phyloP scores from a whole-genome alignment of 2,797 vertebrate genomes.

The Petrocephalus schoutedeni region DNA sequence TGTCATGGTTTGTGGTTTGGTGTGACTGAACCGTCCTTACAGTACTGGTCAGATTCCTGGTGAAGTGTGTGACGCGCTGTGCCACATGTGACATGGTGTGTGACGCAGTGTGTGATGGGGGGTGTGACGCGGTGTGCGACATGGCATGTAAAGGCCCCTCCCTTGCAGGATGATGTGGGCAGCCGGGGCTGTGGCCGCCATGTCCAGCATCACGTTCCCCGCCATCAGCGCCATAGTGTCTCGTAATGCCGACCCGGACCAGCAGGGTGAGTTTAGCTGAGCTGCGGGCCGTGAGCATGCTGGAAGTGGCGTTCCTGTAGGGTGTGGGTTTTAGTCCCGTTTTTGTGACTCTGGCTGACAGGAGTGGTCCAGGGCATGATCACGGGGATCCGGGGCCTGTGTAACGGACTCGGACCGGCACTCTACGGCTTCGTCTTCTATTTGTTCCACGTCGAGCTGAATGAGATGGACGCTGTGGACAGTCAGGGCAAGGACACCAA shows the following conservation, averaged over 20 bases:
- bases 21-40: neutral
- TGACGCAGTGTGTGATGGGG: neutral
- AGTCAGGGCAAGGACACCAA: conserved; percentile 69
- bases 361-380: conserved; percentile 92
- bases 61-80: neutral
- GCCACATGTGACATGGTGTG: neutral
- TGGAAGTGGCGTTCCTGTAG: neutral
- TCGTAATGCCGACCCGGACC: conserved; percentile 83
- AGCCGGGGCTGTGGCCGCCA: conserved; percentile 82
- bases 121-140: neutral
- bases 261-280: conserved; percentile 66
- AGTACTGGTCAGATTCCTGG: neutral
- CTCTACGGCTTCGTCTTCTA: conserved; percentile 86
- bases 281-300: neutral
- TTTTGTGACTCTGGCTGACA: conserved; percentile 33
- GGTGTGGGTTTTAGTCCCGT: neutral
- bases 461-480: conserved; percentile 68
- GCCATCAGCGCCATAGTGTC: conserved; percentile 89
- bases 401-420: conserved; percentile 78
- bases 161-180: conserved; percentile 88
- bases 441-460: conserved; percentile 82
- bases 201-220: conserved; percentile 91
- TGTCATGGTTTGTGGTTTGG: neutral
- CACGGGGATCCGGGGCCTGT: conserved; percentile 81
- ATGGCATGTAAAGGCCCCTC: conserved; percentile 13